Base-by-base conservation (phyloP, 2,113 vertebrate genomes). In the Colossoma macropomum region DNA sequence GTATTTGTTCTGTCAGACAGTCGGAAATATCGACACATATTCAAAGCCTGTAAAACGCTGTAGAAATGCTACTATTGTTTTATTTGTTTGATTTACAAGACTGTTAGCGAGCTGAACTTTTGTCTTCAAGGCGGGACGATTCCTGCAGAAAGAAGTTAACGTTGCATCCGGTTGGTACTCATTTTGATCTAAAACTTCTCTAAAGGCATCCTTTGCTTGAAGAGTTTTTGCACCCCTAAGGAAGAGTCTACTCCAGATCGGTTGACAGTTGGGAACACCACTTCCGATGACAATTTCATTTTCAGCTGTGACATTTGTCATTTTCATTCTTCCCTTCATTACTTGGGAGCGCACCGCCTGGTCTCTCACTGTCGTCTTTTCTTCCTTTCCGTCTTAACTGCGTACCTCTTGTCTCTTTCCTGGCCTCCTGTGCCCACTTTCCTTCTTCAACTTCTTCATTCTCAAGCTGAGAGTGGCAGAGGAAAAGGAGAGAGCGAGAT, bases 381-480 rank as follows among this genome's bases (percentile, higher is more conserved):
- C 63, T 30, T 28, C 17, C 28, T 13, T 66, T 16, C 28, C 23
- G 5, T 17, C 50, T 52, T 52, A 52, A 52, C 50, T 50, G 50
- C 50, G 50, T n/a, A 7, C 56, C 56, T n/a, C 56, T 21, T 59
- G 56, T 65, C 62, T 65, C 62, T 15, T 65, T 16, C n/a, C 62
- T 30, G 23, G n/a, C 23, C 59, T 62, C 59, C 59, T 62, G 13
- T 63, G 27, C 25, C 63, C 63, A 16, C 63, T 66, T 15, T 19
- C 30, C 65, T 21, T 68, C 89, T 17, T 83, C 87, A 89, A 88
- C 90, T 77, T 89, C 82, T 87, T 88, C 90, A 77, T 76, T 88
- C 87, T 91, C 80, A 65, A 54, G 73, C 77, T 82, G 50, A 32
- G 75, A 63, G 65, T 30, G 15, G 82, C 85, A 83, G 45, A 66